A percentile compares a stretch with the other conserved stretches of the same genome.
These are phyloP conservation scores for Amphiprion ocellaris DNA, from an alignment of 2,113 vertebrate genomes.

Conservation along the genomic window DNA sequence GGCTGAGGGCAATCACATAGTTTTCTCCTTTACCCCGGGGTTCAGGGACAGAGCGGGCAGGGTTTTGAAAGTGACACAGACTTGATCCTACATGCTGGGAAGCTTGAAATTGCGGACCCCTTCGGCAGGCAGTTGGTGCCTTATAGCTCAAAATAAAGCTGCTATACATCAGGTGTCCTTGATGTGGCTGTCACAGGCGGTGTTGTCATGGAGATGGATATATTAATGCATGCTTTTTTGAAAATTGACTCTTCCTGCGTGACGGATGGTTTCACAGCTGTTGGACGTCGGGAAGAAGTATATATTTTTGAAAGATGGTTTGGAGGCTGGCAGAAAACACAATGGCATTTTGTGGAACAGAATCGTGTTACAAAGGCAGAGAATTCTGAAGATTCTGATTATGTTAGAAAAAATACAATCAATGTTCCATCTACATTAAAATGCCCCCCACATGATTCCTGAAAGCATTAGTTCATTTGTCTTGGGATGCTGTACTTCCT, in stretches of 20 bases:
- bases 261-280: conserved; percentile 23
- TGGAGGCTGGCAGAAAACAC: too few species aligned
- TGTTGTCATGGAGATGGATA: conserved; percentile 43
- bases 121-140: conserved; percentile 12
- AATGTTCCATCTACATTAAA: too few species aligned
- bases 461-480: too few species aligned
- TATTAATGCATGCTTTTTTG: conserved; percentile 19
- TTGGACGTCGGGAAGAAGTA: not conserved
- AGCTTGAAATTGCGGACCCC: conserved; percentile 20
- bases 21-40: conserved; percentile 50
- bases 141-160: conserved; percentile 30
- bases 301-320: not conserved
- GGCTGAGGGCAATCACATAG: conserved; percentile 33
- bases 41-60: conserved; percentile 43
- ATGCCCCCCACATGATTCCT: too few species aligned
- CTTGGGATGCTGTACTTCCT: too few species aligned
- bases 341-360: too few species aligned
- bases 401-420: too few species aligned
- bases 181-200: conserved; percentile 25
- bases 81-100: conserved; percentile 1
- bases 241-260: conserved; percentile 9
- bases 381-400: too few species aligned
- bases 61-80: conserved; percentile 31
- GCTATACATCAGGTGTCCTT: conserved; percentile 29
- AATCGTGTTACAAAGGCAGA: too few species aligned